A percentile compares a stretch with the other conserved stretches of the same genome.
Evolutionary conservation across 2,888 invertebrate genomes (phyloP).

Genomic region (Capitulum mitella): DNA sequence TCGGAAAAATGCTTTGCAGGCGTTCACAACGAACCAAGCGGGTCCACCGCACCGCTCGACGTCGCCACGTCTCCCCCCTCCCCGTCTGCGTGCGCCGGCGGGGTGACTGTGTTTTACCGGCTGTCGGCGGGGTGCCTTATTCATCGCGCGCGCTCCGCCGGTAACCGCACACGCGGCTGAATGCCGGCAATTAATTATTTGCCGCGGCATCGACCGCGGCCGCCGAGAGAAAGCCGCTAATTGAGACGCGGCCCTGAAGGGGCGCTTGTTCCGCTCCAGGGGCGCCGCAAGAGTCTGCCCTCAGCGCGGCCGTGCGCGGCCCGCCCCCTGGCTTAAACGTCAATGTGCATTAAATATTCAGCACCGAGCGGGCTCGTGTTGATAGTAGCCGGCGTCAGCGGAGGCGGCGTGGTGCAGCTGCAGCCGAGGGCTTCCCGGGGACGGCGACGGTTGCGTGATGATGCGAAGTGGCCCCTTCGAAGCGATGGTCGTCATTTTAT

Average conservation of each 20-base stretch:
- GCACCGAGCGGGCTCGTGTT: neutral
- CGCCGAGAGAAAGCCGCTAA: neutral
- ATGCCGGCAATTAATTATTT: conserved; percentile 10
- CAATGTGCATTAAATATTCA: neutral
- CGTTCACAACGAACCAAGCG: too few relatives aligned
- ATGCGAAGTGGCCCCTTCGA: too few relatives aligned
- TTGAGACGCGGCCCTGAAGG: neutral
- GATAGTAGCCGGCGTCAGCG: too few relatives aligned
- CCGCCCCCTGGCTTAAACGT: neutral
- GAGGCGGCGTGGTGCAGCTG: too few relatives aligned
- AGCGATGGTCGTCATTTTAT: too few relatives aligned
- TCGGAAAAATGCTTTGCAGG: too few relatives aligned
- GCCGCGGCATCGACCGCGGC: neutral
- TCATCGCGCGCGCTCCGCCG: neutral
- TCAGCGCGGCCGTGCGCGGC: neutral
- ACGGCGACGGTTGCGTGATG: too few relatives aligned
- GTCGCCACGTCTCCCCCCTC: too few relatives aligned
- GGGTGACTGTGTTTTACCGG: neutral
- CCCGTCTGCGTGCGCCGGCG: too few relatives aligned
- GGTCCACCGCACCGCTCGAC: too few relatives aligned
- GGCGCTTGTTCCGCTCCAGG: neutral
- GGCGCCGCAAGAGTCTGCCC: neutral
- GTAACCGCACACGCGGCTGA: neutral
- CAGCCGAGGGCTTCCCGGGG: too few relatives aligned
- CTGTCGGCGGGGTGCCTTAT: neutral